These are phyloP conservation scores for Ostrea denselamellosa DNA, from an alignment of 1,140 invertebrate genomes.

Conservation along the genomic window DNA sequence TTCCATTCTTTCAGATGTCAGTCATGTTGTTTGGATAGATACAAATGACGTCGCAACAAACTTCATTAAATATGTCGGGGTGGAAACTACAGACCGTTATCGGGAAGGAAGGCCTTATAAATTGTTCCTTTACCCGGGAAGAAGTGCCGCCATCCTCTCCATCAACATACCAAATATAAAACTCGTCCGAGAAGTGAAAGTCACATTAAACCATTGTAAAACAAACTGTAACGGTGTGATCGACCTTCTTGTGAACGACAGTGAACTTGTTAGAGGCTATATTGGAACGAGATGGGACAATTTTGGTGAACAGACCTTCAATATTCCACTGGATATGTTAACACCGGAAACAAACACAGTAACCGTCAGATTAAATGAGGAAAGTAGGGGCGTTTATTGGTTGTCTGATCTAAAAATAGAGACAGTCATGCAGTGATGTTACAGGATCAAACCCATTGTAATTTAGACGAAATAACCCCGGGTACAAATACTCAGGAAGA, in stretches of 20 bases:
- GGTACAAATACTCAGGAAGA: no score
- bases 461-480: no score
- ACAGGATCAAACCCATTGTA: neutral
- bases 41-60: constrained; percentile 24
- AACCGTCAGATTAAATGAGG: constrained; percentile 36
- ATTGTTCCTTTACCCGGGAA: constrained; percentile 46
- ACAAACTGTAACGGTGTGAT: constrained; percentile 44
- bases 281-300: neutral
- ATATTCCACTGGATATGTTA: constrained; percentile 37
- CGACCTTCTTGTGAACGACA: constrained; percentile 44
- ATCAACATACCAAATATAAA: constrained; percentile 17
- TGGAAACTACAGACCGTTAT: constrained; percentile 46
- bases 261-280: constrained; percentile 27
- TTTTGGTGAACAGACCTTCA: constrained; percentile 45
- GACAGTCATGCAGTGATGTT: neutral
- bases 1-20: neutral
- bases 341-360: constrained; percentile 25
- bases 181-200: constrained; percentile 13
- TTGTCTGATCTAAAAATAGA: constrained; percentile 50
- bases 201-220: constrained; percentile 37
- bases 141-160: constrained; percentile 33
- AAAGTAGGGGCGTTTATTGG: constrained; percentile 52
- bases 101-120: constrained; percentile 48
- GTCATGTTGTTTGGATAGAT: neutral
- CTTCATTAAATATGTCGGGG: constrained; percentile 27